Evolutionary conservation across 2,113 vertebrate genomes (phyloP).

Genomic region (Puffinus mauretanicus): DNA sequence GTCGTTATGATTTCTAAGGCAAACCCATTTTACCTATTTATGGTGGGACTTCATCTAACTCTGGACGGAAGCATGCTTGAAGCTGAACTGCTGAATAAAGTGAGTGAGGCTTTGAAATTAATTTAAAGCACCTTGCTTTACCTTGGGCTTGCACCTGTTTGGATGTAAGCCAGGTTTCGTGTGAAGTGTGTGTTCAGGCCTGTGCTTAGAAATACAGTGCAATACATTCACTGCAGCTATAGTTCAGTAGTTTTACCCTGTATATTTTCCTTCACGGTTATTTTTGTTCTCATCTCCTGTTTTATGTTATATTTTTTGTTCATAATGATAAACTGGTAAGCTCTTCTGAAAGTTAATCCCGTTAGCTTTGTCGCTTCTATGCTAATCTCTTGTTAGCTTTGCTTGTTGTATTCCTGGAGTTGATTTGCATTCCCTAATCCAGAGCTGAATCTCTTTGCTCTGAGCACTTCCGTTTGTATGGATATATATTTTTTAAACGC

Average conservation of each 20-base stretch:
- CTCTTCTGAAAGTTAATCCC: conserved; percentile 57
- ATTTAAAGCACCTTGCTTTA: not conserved
- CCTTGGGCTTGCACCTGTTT: not conserved
- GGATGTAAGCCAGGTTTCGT: not conserved
- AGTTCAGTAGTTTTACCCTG: not conserved
- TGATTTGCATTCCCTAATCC: conserved; percentile 65
- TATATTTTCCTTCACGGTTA: not conserved
- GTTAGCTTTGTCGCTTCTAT: conserved; percentile 44
- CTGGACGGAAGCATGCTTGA: not conserved
- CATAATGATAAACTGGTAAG: conserved; percentile 29
- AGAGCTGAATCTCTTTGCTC: conserved; percentile 41
- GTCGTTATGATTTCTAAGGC: not conserved
- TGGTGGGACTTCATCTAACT: not conserved
- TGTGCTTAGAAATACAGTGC: not conserved
- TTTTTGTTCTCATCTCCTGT: not conserved
- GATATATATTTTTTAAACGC: conserved; percentile 29
- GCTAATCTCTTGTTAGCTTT: conserved; percentile 57
- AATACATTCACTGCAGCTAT: not conserved
- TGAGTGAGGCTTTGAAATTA: not conserved
- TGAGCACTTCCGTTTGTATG: not conserved
- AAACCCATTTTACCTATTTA: not conserved
- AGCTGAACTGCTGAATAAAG: not conserved
- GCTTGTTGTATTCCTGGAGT: conserved; percentile 9
- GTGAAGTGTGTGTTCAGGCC: not conserved
- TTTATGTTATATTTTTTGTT: not conserved